A percentile compares a stretch with the other conserved stretches of the same genome.
Evolutionary conservation across 2,797 vertebrate genomes (phyloP).

Genomic region (Lepilemur ruficaudatus): DNA sequence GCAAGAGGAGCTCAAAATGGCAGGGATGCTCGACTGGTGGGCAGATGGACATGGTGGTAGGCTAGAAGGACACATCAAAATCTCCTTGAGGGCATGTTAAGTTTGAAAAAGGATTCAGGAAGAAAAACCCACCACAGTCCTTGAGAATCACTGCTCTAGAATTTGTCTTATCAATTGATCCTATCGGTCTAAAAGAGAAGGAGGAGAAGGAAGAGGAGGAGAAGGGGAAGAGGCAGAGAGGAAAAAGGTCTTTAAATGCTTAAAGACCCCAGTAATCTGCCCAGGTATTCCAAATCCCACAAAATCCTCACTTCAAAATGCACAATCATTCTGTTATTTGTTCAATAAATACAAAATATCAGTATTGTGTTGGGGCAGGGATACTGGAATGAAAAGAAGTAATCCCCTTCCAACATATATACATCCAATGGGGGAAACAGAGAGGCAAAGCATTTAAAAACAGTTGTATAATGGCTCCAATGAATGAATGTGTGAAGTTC

Average conservation of each 20-base stretch:
- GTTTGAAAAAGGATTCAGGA: background rate
- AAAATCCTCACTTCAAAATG: conserved; percentile 9
- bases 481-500: background rate
- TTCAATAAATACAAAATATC: background rate
- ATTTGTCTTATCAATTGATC: background rate
- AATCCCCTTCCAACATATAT: background rate
- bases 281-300: background rate
- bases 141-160: background rate
- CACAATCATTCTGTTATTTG: background rate
- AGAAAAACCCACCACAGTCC: background rate
- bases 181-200: background rate
- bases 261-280: background rate
- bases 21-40: background rate
- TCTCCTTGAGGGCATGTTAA: background rate
- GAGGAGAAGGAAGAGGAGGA: background rate
- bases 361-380: background rate
- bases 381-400: background rate
- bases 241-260: background rate
- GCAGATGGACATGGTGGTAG: background rate
- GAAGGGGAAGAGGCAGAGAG: background rate
- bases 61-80: background rate
- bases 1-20: background rate
- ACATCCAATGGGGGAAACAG: background rate
- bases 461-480: background rate
- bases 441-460: background rate